Percentiles rank a stretch among this genome's conserved stretches.
Evolutionary conservation across 2,797 vertebrate species (phyloP).

Genomic region (Sylvilagus floridanus): DNA sequence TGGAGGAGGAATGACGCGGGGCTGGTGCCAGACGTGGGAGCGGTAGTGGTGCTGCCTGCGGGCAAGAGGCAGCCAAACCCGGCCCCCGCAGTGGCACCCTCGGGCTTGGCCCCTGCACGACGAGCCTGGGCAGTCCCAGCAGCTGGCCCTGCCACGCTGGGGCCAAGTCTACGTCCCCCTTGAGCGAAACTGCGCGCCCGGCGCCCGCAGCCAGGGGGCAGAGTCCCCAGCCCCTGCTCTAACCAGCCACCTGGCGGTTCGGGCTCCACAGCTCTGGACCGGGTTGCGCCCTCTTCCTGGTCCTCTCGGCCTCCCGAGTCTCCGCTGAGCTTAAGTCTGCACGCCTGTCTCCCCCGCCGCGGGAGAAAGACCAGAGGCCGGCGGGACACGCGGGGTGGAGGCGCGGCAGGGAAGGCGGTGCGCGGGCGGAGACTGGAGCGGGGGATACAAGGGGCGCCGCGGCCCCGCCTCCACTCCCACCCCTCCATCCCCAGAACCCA

Average conservation of each 20-base stretch:
- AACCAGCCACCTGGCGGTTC: neutral
- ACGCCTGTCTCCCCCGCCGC: too few relatives aligned
- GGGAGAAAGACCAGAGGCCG: too few relatives aligned
- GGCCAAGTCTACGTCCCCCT: neutral
- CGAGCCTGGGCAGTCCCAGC: neutral
- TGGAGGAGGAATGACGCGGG: neutral
- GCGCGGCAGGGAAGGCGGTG: too few relatives aligned
- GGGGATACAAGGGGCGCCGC: conserved; percentile 79
- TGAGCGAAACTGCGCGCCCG: neutral
- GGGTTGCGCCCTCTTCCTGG: neutral
- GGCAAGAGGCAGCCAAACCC: neutral
- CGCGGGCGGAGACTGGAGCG: too few relatives aligned
- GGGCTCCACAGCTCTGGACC: neutral
- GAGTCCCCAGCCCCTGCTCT: accelerated
- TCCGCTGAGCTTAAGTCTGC: neutral
- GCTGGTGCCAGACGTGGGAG: neutral
- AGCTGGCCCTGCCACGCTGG: neutral
- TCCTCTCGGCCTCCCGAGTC: neutral
- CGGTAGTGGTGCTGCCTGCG: neutral
- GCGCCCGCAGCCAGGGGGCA: conserved; percentile 25
- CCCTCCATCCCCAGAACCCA: conserved; percentile 43
- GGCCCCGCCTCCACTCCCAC: conserved; percentile 81
- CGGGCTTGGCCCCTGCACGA: neutral
- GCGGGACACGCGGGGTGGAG: too few relatives aligned
- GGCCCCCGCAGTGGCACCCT: neutral